Base-by-base conservation (phyloP, 2,797 vertebrate genomes). In the Ara ararauna region DNA sequence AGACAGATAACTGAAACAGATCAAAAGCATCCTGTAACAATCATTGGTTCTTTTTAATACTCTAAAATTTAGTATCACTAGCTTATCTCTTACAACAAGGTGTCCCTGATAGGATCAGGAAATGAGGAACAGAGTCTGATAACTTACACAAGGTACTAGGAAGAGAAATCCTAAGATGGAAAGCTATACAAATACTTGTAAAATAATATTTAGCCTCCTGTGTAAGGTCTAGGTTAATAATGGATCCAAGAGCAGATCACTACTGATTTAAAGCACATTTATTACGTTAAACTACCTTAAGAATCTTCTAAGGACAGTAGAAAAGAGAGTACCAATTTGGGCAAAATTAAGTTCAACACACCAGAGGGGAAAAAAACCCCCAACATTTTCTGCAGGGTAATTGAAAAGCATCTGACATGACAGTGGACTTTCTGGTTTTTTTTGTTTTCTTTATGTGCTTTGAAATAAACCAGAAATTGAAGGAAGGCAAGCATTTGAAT, bases 341-440 rank as follows among this genome's bases (percentile, higher is more conserved):
- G 12, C 22, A 82, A 79, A 93, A 27, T 27, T 3, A 70, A 74
- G 9, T 66, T 64, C 32, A 92, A 73, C 48, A 50, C 4, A 38
- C 3, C 3, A 45, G 17, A n/a, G 54, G 21, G 32, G 22, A 5
- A 26, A 48, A 44, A 27, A 32, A 56, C 2, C 0, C 19, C 53
- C 0, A 60, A 7, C 32, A 45, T 13, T 68, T 56, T 71, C 30
- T 58, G 9, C n/a, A 82, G 3, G 11, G 26, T 30, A 51, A 88
- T 30, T 42, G 32, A 89, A 85, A 93, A n/a, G 3, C 14, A 65
- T 11, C 18, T 36, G 36, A 91, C n/a, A 40, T 8, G 6, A 60
- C 30, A 72, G 13, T 7, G 15, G 36, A 60, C 30, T 61, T 3
- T 36, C 30, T 36, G 42, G 2, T 44, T 78, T 24, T n/a, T 32